These are phyloP conservation scores for Zapornia atra DNA, from an alignment of 2,113 vertebrate species.

Conservation along the genomic window DNA sequence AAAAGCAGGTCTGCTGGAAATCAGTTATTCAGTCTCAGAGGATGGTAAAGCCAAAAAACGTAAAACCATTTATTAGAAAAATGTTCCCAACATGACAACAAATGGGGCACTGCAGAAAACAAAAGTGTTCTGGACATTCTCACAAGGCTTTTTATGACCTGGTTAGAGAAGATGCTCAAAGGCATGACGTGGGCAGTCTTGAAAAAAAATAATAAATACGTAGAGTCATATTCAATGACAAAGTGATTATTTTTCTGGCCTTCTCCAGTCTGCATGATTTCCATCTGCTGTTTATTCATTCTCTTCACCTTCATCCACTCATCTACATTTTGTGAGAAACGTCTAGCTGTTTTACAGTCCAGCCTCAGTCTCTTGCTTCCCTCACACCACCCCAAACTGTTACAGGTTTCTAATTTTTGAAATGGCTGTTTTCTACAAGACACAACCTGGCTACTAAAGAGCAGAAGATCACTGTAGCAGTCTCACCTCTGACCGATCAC, in stretches of 20 bases:
- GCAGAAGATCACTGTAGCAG: neutral
- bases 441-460: neutral
- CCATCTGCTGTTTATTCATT: constrained; percentile 31
- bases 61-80: neutral
- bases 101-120: neutral
- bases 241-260: constrained; percentile 14
- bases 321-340: constrained; percentile 9
- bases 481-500: neutral
- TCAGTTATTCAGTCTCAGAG: neutral
- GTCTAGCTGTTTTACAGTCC: neutral
- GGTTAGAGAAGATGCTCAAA: neutral
- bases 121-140: constrained; percentile 8
- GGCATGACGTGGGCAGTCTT: neutral
- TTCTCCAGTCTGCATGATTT: neutral
- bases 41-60: neutral
- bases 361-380: neutral
- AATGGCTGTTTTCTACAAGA: neutral
- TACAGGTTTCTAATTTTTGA: neutral
- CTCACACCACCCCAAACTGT: neutral
- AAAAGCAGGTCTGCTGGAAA: constrained; percentile 3
- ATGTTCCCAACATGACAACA: neutral
- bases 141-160: neutral
- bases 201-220: neutral
- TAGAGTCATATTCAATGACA: neutral
- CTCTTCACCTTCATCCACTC: constrained; percentile 22